A percentile compares a stretch with the other conserved stretches of the same genome.
Evolutionary conservation across 2,113 vertebrate genomes (phyloP).

Genomic region (Catharus bicknelli): DNA sequence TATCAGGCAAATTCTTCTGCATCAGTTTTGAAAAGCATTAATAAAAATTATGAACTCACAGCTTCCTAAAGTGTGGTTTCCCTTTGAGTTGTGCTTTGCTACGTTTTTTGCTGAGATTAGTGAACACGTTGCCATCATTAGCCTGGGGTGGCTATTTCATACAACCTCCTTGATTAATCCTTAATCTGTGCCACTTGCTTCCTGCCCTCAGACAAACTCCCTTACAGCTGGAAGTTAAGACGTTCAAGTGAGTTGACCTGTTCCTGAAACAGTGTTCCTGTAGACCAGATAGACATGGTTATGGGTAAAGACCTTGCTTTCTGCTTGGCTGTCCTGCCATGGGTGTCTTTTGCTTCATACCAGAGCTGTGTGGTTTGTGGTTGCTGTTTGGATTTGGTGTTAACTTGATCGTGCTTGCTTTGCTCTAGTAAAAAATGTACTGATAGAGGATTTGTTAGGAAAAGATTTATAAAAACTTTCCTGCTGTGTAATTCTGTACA

Average conservation of each 20-base stretch:
- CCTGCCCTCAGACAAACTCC: not conserved
- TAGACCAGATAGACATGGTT: not conserved
- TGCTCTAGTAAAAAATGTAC: not conserved
- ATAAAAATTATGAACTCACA: not conserved
- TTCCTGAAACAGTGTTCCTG: not conserved
- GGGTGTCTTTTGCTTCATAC: not conserved
- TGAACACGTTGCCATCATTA: not conserved
- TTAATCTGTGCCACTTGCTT: not conserved
- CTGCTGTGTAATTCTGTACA: not conserved
- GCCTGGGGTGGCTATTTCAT: not conserved
- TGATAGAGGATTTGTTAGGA: not conserved
- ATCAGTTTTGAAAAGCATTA: not conserved
- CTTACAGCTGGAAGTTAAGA: not conserved
- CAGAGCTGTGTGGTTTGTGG: not conserved
- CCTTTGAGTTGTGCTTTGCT: not conserved
- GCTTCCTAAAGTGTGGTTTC: not conserved
- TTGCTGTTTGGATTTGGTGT: not conserved
- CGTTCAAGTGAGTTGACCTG: not conserved
- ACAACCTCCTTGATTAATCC: not conserved
- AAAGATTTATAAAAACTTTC: not conserved
- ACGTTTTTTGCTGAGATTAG: rapidly evolving
- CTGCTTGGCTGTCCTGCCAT: not conserved
- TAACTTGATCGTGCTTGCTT: not conserved
- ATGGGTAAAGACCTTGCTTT: not conserved
- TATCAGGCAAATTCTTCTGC: not conserved